Evolutionary conservation across 2,888 invertebrate genomes (phyloP).

Genomic region (Luperina nickerlii): DNA sequence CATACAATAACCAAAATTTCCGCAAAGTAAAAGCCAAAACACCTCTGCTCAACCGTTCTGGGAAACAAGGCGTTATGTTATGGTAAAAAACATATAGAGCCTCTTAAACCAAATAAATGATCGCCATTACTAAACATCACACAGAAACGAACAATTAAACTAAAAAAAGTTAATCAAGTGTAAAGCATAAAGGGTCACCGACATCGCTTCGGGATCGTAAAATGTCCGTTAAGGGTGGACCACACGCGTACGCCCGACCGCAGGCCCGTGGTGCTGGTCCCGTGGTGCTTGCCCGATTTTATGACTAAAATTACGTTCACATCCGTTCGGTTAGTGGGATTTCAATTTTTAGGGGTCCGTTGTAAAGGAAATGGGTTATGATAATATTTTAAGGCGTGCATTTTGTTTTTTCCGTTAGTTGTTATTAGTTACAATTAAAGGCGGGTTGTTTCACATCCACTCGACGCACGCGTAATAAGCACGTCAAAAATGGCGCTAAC

Average conservation of each 20-base stretch:
- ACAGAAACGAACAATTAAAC: conserved; percentile 49
- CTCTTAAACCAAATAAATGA: neutral
- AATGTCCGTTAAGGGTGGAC: conserved; percentile 63
- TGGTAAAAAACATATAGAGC: neutral
- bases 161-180: conserved; percentile 57
- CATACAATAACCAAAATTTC: neutral
- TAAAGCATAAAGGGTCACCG: conserved; percentile 54
- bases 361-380: neutral
- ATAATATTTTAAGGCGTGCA: conserved; percentile 1
- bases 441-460: too few species aligned
- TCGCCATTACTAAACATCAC: neutral
- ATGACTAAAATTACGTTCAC: conserved; percentile 69
- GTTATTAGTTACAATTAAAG: neutral
- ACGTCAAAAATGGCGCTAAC: too few species aligned
- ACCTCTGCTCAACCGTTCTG: neutral
- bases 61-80: neutral
- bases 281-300: conserved; percentile 62
- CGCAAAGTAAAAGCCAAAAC: neutral
- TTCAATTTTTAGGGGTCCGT: conserved; percentile 67
- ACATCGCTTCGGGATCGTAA: conserved; percentile 54
- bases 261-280: conserved; percentile 43
- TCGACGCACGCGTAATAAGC: too few species aligned
- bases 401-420: neutral
- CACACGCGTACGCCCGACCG: conserved; percentile 59
- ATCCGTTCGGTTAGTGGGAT: conserved; percentile 69